Percentiles rank a stretch among this genome's conserved stretches.
phyloP scores from a whole-genome alignment of 2,888 invertebrate species.

The Protodeltote pygarga region DNA sequence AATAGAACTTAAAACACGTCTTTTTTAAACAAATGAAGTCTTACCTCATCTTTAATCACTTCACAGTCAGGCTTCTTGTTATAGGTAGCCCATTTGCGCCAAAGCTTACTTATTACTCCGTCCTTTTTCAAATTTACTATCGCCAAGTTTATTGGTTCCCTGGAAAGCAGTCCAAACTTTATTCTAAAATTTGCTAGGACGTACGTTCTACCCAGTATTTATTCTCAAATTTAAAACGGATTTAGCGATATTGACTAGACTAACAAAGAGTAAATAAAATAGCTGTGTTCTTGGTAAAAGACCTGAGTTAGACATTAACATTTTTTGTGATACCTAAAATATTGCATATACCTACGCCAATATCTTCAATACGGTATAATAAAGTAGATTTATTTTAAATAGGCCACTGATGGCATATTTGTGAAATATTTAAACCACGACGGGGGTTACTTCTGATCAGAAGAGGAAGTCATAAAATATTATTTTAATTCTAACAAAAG shows the following conservation, averaged over 20 bases:
- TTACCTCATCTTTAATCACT: constrained; percentile 60
- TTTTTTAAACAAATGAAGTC: constrained; percentile 8
- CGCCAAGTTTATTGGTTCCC: constrained; percentile 97
- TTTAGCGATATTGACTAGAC: constrained; percentile 18
- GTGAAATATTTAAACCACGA: too few relatives aligned
- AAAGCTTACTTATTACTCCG: constrained; percentile 95
- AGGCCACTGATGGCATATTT: too few relatives aligned
- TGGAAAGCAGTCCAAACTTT: constrained; percentile 74
- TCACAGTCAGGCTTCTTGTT: constrained; percentile 66
- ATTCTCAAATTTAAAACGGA: constrained; percentile 12
- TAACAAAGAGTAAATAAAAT: constrained; percentile 26
- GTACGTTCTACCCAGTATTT: constrained; percentile 9
- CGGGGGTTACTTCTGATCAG: too few relatives aligned
- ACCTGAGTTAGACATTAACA: too few relatives aligned
- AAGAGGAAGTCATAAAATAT: too few relatives aligned
- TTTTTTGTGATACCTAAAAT: too few relatives aligned
- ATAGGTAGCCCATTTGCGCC: constrained; percentile 94
- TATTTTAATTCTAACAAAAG: too few relatives aligned
- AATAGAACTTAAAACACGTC: constrained; percentile 6
- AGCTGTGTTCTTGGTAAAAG: constrained; percentile 14
- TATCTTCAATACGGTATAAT: too few relatives aligned
- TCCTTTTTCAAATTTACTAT: constrained; percentile 96
- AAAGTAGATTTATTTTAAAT: too few relatives aligned
- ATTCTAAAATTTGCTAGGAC: constrained; percentile 19
- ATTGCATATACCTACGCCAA: too few relatives aligned